Base-by-base conservation (phyloP, 2,797 vertebrate genomes). In the Oreortyx pictus region DNA sequence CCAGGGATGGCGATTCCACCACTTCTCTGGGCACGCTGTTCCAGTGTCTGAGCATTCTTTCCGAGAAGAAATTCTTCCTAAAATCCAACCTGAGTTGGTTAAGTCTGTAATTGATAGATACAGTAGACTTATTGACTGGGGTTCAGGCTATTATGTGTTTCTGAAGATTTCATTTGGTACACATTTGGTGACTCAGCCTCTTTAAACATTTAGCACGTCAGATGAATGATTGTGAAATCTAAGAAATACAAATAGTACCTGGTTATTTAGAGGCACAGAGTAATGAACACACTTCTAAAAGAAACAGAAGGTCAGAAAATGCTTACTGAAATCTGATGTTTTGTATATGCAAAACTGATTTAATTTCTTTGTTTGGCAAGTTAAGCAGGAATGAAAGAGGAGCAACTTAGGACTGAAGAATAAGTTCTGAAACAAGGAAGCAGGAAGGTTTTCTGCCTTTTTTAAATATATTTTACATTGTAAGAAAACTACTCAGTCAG, bases 221-320 rank as follows among this genome's bases (percentile, higher is more conserved):
- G 49, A 78, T 37, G 25, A 62, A 68, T 75, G 65, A 37, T 33
- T 0, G 1, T 44, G 59, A 91, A 89, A 54, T 62, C 46, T 81
- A 14, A 78, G 67, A 84, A 57, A 43, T 54, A 23, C 31, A 37
- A 90, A 31, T 59, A 84, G 46, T 66, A 92, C 39, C 70, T 75
- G 49, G 39, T 66, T 56, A 16, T 65, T 78, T 90, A 89, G 93
- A 92, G 50, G 4, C 18, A 47, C n/a, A 41, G 81, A 84, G 80
- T 88, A 81, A 93, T 52, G 83, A 93, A 37, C 9, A 78, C 73
- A 66, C 25, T 89, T 77, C 50, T 86, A 66, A 80, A 85, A 80
- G 82, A 85, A 90, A 49, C 3, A 85, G 86, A 88, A 89, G 85
- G 87, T 95, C 90, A 93, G 52, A 72, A 95, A 92, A 89, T 10